A percentile compares a stretch with the other conserved stretches of the same genome.
These are phyloP conservation scores for Carassius auratus DNA, from an alignment of 2,113 vertebrate genomes.

Conservation along the genomic window DNA sequence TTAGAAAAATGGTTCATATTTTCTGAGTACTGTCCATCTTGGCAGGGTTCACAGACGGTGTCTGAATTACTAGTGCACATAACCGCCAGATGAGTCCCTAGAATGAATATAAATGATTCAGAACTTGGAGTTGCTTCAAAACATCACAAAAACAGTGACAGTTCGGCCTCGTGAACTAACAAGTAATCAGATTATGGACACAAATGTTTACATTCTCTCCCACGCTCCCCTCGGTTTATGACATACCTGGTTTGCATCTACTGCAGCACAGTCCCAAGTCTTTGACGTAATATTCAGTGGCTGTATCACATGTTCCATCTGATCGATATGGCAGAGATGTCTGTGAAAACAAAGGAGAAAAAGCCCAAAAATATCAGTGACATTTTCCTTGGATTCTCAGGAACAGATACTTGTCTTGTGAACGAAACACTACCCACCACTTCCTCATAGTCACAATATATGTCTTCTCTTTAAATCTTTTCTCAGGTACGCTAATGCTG, in stretches of 20 bases:
- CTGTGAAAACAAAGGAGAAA: constrained; percentile 54
- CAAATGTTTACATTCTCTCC: background rate
- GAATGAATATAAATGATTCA: background rate
- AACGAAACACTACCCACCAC: background rate
- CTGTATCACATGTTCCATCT: background rate
- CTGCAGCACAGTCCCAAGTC: constrained; percentile 64
- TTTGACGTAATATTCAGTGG: constrained; percentile 44
- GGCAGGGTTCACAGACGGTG: constrained; percentile 64
- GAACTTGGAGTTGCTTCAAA: too few species aligned
- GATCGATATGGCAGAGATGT: constrained; percentile 58
- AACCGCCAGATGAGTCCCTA: constrained; percentile 52
- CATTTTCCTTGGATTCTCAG: background rate
- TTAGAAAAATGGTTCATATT: constrained; percentile 54
- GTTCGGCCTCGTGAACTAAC: too few species aligned
- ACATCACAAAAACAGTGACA: background rate
- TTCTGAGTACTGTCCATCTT: constrained; percentile 38
- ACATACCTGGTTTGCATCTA: constrained; percentile 71
- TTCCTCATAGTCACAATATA: background rate
- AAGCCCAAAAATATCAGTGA: background rate
- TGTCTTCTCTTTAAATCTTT: background rate
- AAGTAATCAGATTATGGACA: background rate
- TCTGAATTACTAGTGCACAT: constrained; percentile 54
- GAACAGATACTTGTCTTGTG: constrained; percentile 33
- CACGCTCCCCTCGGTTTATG: background rate
- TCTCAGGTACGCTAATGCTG: background rate